Evolutionary conservation across 2,888 invertebrate species (phyloP).

Genomic region (Globia sparganii): DNA sequence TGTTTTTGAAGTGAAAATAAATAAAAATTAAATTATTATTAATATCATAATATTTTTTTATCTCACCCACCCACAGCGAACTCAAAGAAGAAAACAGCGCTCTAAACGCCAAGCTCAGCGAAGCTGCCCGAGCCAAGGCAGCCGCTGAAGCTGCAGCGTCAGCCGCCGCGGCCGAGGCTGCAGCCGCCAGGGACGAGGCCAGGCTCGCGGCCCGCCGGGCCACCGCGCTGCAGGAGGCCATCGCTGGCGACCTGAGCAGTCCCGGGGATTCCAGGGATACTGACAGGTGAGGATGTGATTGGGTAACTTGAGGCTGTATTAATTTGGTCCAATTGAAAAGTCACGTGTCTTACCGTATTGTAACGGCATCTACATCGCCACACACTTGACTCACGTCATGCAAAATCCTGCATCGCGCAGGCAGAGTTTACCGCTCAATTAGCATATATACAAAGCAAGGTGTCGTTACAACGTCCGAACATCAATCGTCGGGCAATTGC

Average conservation of each 20-base stretch:
- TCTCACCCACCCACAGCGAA: constrained; percentile 86
- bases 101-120: constrained; percentile 93
- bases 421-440: too few species aligned
- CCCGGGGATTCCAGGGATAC: constrained; percentile 91
- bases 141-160: constrained; percentile 94
- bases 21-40: too few species aligned
- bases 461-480: too few species aligned
- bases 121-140: constrained; percentile 93
- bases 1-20: too few species aligned
- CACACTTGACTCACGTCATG: background rate
- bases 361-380: too few species aligned
- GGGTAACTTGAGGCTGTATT: background rate
- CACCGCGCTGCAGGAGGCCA: constrained; percentile 97
- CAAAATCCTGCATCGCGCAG: background rate
- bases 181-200: constrained; percentile 94
- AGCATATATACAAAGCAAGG: too few species aligned
- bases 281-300: constrained; percentile 87
- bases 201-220: constrained; percentile 96
- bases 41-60: background rate
- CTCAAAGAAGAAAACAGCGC: constrained; percentile 94
- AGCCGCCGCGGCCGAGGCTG: constrained; percentile 91
- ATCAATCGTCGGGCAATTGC: too few species aligned
- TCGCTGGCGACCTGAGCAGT: constrained; percentile 95
- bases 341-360: background rate
- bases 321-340: background rate